Percentiles rank a stretch among this genome's conserved stretches.
phyloP scores from a whole-genome alignment of 2,113 vertebrate genomes.

The Toxostoma redivivum region DNA sequence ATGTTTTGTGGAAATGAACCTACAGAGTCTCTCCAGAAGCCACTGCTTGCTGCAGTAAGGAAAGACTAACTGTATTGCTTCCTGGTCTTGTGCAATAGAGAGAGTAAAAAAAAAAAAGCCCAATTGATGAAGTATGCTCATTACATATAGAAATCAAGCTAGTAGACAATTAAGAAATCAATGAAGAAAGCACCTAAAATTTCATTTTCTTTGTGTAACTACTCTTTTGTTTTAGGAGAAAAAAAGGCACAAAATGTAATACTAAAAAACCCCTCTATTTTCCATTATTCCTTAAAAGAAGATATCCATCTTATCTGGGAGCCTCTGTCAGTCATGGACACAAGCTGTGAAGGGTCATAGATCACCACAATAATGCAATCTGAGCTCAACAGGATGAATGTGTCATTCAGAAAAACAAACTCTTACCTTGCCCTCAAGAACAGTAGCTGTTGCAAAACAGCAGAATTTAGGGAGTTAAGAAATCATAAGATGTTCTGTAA shows the following conservation, averaged over 20 bases:
- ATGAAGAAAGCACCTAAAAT: neutral
- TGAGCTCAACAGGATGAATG: neutral
- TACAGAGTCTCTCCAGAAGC: neutral
- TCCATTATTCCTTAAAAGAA: neutral
- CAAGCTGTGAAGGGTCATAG: neutral
- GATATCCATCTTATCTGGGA: neutral
- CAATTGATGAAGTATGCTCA: neutral
- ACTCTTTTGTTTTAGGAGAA: neutral
- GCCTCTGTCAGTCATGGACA: neutral
- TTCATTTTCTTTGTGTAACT: neutral
- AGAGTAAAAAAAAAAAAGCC: neutral
- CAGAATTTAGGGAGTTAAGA: neutral
- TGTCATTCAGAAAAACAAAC: neutral
- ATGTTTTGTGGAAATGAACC: neutral
- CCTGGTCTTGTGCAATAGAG: neutral
- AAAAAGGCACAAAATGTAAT: too few relatives aligned
- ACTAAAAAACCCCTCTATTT: too few relatives aligned
- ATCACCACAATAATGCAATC: neutral
- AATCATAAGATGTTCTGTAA: neutral
- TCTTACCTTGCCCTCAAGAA: neutral
- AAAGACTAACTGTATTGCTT: neutral
- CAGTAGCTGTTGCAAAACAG: neutral
- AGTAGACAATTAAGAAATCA: neutral
- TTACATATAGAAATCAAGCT: neutral
- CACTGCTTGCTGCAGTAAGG: accelerated